Conservation (phyloP, 2,888 invertebrate species). For the Acleris literana region DNA sequence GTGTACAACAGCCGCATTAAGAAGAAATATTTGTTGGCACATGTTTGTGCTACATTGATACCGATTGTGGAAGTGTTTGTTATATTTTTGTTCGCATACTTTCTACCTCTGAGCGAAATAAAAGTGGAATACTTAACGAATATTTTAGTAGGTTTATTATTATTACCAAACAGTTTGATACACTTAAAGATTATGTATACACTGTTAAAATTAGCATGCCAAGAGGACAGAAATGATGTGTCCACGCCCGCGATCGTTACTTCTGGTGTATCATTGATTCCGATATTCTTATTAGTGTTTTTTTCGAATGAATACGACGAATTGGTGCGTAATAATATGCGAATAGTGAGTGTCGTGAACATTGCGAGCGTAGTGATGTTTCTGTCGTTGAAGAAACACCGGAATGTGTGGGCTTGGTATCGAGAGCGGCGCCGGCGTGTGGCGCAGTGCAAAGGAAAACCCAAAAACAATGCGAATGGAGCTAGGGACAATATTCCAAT, state of each 20-base stretch:
- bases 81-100: conserved; percentile 3
- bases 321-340: conserved; percentile 2
- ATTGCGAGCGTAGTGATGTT: conserved; percentile 3
- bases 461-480: too few species aligned
- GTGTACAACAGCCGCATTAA: conserved; percentile 15
- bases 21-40: conserved; percentile 16
- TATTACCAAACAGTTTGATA: not conserved
- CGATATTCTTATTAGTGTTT: conserved; percentile 1
- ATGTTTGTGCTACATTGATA: conserved; percentile 8
- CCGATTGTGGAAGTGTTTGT: conserved; percentile 4
- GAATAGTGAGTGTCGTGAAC: conserved; percentile 8
- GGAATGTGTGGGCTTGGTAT: conserved; percentile 6
- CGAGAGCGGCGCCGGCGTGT: conserved; percentile 1
- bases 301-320: not conserved
- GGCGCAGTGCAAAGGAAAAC: too few species aligned
- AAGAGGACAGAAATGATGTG: not conserved
- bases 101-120: conserved; percentile 1
- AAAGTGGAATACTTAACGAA: conserved; percentile 3
- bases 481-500: too few species aligned
- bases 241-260: conserved; percentile 1
- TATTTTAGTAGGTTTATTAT: not conserved
- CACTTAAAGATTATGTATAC: conserved; percentile 18
- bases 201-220: conserved; percentile 8
- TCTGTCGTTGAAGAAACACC: conserved; percentile 4
- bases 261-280: conserved; percentile 1